Percentiles rank a stretch among this genome's conserved stretches.
Conservation (phyloP, 2,113 vertebrate species). For the Callorhinus ursinus region DNA sequence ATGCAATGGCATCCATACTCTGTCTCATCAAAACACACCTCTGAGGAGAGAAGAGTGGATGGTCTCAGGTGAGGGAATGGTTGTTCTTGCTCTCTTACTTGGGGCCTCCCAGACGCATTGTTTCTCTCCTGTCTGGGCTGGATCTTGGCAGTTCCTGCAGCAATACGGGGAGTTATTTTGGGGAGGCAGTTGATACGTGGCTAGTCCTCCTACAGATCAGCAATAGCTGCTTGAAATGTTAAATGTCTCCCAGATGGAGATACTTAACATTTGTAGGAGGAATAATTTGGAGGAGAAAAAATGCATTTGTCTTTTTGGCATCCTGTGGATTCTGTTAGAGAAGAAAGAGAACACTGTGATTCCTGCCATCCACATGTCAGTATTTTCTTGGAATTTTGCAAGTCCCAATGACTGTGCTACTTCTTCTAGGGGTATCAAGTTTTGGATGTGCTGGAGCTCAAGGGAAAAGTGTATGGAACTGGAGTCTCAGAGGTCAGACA, state of each 20-base stretch:
- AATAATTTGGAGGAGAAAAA: constrained; percentile 77
- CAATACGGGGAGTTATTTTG: constrained; percentile 70
- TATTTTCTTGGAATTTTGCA: constrained; percentile 61
- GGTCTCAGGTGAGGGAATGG: background rate
- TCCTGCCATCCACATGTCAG: constrained; percentile 63
- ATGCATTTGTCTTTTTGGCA: constrained; percentile 79
- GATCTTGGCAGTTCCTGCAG: constrained; percentile 7
- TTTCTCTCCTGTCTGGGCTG: constrained; percentile 46
- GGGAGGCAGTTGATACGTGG: constrained; percentile 72
- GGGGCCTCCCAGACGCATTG: background rate
- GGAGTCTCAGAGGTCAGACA: background rate
- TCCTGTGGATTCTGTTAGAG: constrained; percentile 65
- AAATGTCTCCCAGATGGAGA: constrained; percentile 83
- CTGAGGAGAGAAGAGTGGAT: background rate
- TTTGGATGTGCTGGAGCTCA: background rate
- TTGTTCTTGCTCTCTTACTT: background rate
- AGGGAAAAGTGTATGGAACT: background rate
- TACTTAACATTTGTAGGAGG: constrained; percentile 82
- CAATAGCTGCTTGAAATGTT: constrained; percentile 75
- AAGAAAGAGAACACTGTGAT: constrained; percentile 64
- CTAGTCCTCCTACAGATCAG: constrained; percentile 76
- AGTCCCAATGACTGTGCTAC: background rate
- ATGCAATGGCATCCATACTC: background rate
- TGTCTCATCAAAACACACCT: background rate
- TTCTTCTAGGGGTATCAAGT: background rate